phyloP scores from a whole-genome alignment of 2,113 vertebrate species.

The Misgurnus anguillicaudatus region DNA sequence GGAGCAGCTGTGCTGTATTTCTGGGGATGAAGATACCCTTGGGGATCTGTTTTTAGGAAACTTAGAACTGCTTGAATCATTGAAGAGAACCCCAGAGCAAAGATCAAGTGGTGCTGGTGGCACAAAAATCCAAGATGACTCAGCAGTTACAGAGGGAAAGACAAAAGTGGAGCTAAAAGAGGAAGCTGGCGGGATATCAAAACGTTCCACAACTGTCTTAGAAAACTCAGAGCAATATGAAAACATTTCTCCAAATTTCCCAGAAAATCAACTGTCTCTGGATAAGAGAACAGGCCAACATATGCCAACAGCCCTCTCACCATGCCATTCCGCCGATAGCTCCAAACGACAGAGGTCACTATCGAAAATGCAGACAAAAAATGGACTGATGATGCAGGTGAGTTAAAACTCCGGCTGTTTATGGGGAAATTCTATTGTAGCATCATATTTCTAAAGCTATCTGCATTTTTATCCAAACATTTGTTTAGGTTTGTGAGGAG shows the following conservation, averaged over 20 bases:
- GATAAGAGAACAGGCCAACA: constrained; percentile 49
- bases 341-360: constrained; percentile 71
- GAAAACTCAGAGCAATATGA: constrained; percentile 37
- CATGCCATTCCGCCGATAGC: constrained; percentile 57
- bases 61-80: constrained; percentile 74
- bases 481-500: constrained; percentile 84
- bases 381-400: constrained; percentile 85
- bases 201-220: constrained; percentile 37
- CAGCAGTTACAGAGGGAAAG: constrained; percentile 45
- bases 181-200: constrained; percentile 39
- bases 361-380: constrained; percentile 74
- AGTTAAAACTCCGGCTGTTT: neutral
- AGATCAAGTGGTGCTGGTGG: constrained; percentile 42
- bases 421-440: neutral
- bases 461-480: constrained; percentile 16
- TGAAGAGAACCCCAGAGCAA: constrained; percentile 72
- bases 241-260: constrained; percentile 40
- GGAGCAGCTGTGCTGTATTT: constrained; percentile 77
- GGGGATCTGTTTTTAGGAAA: constrained; percentile 75
- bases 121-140: constrained; percentile 24
- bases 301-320: constrained; percentile 40
- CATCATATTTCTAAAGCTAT: neutral
- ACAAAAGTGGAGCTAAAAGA: constrained; percentile 53
- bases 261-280: constrained; percentile 30
- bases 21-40: constrained; percentile 73